Conservation (phyloP, 2,888 invertebrate species). For the Callyntrura guangdongensis region DNA sequence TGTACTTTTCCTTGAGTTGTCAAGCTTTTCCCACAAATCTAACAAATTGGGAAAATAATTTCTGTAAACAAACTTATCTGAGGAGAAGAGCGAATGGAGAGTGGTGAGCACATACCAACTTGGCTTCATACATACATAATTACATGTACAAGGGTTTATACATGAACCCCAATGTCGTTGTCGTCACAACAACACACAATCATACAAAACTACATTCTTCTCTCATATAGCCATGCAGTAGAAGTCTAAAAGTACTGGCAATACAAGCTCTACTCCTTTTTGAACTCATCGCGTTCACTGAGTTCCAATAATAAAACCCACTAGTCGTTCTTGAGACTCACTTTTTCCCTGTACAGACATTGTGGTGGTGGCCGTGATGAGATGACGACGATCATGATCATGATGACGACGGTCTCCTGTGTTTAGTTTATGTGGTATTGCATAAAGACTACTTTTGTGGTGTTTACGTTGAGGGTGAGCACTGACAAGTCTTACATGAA, state of each 20-base stretch:
- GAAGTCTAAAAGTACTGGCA: neutral
- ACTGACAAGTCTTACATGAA: slow-evolving; percentile 30
- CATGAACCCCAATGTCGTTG: neutral
- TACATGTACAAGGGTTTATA: neutral
- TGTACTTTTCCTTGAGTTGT: slow-evolving; percentile 81
- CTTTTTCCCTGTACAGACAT: too few relatives aligned
- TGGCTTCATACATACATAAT: neutral
- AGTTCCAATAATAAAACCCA: slow-evolving; percentile 15
- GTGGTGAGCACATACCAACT: slow-evolving; percentile 49
- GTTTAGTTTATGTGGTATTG: slow-evolving; percentile 31
- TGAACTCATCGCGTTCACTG: neutral
- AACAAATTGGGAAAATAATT: slow-evolving; percentile 83
- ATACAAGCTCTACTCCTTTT: slow-evolving; percentile 1
- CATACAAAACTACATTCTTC: slow-evolving; percentile 10
- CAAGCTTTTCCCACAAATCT: slow-evolving; percentile 81
- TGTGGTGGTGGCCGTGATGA: neutral
- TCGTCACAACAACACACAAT: neutral
- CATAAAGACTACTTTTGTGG: neutral
- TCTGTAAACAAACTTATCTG: slow-evolving; percentile 81
- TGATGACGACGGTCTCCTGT: slow-evolving; percentile 17
- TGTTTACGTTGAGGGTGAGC: slow-evolving; percentile 8
- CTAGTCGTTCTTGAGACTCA: neutral
- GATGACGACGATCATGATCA: neutral
- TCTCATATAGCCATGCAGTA: neutral
- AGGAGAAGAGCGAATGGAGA: neutral